phyloP scores from a whole-genome alignment of 2,797 vertebrate genomes.

The Alcedo atthis region DNA sequence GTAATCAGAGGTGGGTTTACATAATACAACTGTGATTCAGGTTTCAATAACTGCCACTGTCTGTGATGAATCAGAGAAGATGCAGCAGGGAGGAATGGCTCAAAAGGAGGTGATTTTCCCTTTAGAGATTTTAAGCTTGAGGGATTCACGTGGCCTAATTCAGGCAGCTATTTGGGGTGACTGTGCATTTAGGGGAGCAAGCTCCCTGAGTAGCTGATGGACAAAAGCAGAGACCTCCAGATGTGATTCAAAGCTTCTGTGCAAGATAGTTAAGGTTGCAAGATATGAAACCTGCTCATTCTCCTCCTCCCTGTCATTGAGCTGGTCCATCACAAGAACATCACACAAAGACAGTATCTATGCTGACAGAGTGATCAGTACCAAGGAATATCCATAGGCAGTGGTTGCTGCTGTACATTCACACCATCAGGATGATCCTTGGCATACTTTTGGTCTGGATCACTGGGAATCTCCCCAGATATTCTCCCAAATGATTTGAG shows the following conservation, averaged over 20 bases:
- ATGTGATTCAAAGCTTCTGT: not conserved
- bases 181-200: not conserved
- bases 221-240: not conserved
- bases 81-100: not conserved
- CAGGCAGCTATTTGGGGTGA: not conserved
- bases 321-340: not conserved
- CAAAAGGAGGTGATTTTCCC: not conserved
- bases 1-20: slow-evolving; percentile 55
- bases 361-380: not conserved
- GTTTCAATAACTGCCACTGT: slow-evolving; percentile 13
- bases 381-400: not conserved
- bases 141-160: not conserved
- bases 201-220: not conserved
- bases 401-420: not conserved
- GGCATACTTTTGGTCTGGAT: not conserved
- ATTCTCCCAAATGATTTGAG: not conserved
- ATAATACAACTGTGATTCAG: slow-evolving; percentile 19
- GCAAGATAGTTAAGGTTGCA: not conserved
- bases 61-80: slow-evolving; percentile 40
- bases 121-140: not conserved
- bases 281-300: not conserved
- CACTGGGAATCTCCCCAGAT: not conserved
- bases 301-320: not conserved
- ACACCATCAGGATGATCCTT: not conserved
- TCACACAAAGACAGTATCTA: not conserved